Base-by-base conservation (phyloP, 2,797 vertebrate species). In the Xenentodon cancila region DNA sequence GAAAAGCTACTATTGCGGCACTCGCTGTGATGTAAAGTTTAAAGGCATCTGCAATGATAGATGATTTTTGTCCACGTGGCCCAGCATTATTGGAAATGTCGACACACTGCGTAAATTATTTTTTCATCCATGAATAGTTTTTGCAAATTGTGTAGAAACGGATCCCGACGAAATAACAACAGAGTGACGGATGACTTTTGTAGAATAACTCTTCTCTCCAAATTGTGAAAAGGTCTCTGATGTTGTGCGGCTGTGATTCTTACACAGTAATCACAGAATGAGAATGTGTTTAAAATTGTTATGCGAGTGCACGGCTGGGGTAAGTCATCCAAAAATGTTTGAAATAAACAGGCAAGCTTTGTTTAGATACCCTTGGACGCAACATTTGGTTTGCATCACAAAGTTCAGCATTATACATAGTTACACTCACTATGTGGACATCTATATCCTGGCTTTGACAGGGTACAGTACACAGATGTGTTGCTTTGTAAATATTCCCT, bases 391-490 rank as follows among this genome's bases (percentile, higher is more conserved):
- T 91, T 47, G 78, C 61, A 83, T 88, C 77, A 79, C 53, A 53
- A 64, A 19, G 79, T 84, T 79, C 60, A 77, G 77, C 77, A 84
- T 78, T 75, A 61, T 64, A 73, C 15, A 9, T 67, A 65, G 57
- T 75, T 81, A 63, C 61, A 53, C 61, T 73, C 68, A 30, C 45
- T 43, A 66, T 47, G 75, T 42, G 71, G 66, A 82, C 67, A 22
- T 82, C 52, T 71, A 66, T 79, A 86, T 89, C 84, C 86, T 82
- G 75, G 53, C 32, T 73, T 51, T 90, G 89, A 92, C 88, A 91
- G 85, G 18, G 27, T 77, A 82, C 82, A 71, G 86, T 90, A 92
- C 84, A 90, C 90, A 92, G 85, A 90, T 87, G 86, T 86, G 87
- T 89, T 71, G 43, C 82, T 74, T 62, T 75, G 65, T 87, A 88